Evolutionary conservation across 2,888 invertebrate genomes (phyloP), one percentile per base, ranked within the genome.

Genomic region (Nymphalis polychloros): DNA sequence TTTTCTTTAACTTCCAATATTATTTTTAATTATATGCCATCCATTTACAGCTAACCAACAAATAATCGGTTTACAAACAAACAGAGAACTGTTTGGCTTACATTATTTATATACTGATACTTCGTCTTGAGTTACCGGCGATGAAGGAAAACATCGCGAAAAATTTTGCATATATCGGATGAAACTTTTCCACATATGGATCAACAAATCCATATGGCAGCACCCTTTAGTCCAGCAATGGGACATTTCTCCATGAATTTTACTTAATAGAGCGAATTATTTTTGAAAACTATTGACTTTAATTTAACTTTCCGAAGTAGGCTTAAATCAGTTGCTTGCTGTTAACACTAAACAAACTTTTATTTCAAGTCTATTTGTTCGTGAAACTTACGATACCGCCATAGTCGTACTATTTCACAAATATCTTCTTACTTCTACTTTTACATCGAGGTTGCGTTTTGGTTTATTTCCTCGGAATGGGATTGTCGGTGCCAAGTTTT

Each of bases 371-470:
- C 47, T 41, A 57, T 57, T 64, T 49, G 10, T 64, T 57, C 48
- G 48, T 48, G 48, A 57, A 57, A 64, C 57, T 64, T 57, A 49
- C 57, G 57, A 49, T 41, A 35, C 57, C 16, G 53, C 61, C 46
- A 53, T 27, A 27, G 53, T 50, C 57, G 35, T 57, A 64, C 57
- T 57, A 64, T 64, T 64, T 57, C 55, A 65, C 50, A 59, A 52
- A 65, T 49, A 46, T 59, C 35, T 59, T 65, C 50, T 59, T n/a
- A 59, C n/a, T n/a, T n/a, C n/a, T n/a, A 52, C 27, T 59, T 52
- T 50, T 49, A 59, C 23, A 64, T 31, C 19, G 47, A 48, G 57
- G 20, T 59, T 59, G 16, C 27, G 50, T 49, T 65, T 46, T 50
- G 41, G 46, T 65, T 65, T 59, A 65, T 50, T 50, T 23, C 59